Evolutionary conservation across 2,113 vertebrate genomes (phyloP), one percentile per base, ranked within the genome.

Genomic region (Urocolius indicus): DNA sequence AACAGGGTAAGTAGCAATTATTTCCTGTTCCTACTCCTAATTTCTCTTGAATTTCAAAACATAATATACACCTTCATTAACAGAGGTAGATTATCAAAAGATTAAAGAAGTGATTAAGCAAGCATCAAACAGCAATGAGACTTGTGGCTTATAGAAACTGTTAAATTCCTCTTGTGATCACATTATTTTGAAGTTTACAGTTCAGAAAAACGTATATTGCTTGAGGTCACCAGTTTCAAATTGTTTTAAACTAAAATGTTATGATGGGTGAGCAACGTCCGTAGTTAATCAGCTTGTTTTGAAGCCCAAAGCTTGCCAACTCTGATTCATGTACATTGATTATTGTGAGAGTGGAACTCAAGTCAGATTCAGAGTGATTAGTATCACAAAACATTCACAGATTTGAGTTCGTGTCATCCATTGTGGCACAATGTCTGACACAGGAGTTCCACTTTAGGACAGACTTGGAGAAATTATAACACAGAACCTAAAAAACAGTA

Each of bases 1-100:
- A 94, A 65, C 5, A 48, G 8, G 12, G 48, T 67, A 57, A 32
- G 62, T 48, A 52, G 13, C 36, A 92, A 62, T 57, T 79, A 36
- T 63, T 82, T 93, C 13, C 27, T 72, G 16, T 66, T 66, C n/a
- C 18, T 75, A 52, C 5, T 65, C 11, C 7, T 81, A 66, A 69
- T 89, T 87, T 92, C 10, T 62, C 49, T 91, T 77, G 48, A 57
- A 93, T 80, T 80, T 85, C 48, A n/a, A 87, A 91, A 61, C 7
- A 51, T 49, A 49, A 48, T 32, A 16, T 19, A 34, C 32, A 48
- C 5, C 24, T 91, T 63, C 57, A 63, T 92, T 89, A 80, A 58
- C 57, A 55, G 34, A 61, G 14, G 11, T 38, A 65, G 57, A 61
- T 49, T 51, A 76, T 45, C 14, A 58, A 85, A 62, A 91, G 12